Evolutionary conservation across 2,113 vertebrate species (phyloP).

Genomic region (Anhinga anhinga): DNA sequence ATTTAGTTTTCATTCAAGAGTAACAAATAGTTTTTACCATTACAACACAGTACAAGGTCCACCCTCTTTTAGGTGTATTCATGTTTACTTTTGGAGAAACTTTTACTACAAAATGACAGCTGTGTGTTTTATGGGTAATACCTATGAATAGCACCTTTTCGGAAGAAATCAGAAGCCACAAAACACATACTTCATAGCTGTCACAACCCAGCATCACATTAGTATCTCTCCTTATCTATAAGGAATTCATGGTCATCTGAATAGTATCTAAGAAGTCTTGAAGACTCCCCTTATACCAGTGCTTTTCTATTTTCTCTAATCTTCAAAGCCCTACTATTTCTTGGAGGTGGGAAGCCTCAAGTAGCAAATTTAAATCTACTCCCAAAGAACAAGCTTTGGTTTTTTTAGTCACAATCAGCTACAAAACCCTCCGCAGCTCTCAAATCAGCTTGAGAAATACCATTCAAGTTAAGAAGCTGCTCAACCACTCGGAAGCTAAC

Average conservation of each 20-base stretch:
- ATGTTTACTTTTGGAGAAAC: slow-evolving; percentile 1
- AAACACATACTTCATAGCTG: background rate
- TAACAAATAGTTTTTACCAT: background rate
- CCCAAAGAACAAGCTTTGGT: accelerated
- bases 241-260: background rate
- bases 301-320: background rate
- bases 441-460: background rate
- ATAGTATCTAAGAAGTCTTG: background rate
- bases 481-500: background rate
- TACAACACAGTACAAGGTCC: slow-evolving; percentile 2
- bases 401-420: background rate
- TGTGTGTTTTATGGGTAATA: background rate
- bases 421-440: background rate
- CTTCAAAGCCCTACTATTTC: background rate
- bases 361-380: background rate
- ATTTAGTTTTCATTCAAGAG: background rate
- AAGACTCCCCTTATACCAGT: background rate
- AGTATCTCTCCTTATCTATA: background rate
- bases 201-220: background rate
- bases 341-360: background rate
- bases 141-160: background rate
- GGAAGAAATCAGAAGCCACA: background rate
- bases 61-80: background rate
- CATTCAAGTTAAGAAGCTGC: background rate
- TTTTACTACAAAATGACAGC: background rate